phyloP scores from a whole-genome alignment of 2,888 invertebrate genomes.

The Ochropacha duplaris region DNA sequence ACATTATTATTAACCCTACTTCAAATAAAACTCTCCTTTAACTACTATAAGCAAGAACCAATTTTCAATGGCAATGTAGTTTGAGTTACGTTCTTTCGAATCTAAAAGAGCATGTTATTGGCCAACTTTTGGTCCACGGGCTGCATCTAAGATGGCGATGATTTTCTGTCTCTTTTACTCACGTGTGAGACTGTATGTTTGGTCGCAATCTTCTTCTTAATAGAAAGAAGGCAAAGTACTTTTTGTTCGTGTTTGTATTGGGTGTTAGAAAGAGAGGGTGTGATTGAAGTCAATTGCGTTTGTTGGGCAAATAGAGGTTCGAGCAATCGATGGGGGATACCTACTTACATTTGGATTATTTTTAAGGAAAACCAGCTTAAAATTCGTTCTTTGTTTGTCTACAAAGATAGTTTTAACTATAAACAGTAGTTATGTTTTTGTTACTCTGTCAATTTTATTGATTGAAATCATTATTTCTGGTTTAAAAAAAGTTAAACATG shows the following conservation, averaged over 20 bases:
- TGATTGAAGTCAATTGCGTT: slow-evolving; percentile 62
- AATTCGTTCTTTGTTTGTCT: neutral
- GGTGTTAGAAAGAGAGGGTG: slow-evolving; percentile 56
- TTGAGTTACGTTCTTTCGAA: slow-evolving; percentile 50
- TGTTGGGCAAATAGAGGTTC: slow-evolving; percentile 68
- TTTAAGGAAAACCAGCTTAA: neutral
- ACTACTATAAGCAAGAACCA: slow-evolving; percentile 7
- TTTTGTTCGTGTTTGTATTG: slow-evolving; percentile 66
- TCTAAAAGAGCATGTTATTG: slow-evolving; percentile 63
- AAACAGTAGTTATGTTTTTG: too few relatives aligned
- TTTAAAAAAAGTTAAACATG: neutral
- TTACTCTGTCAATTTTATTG: too few relatives aligned
- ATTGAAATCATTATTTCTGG: too few relatives aligned
- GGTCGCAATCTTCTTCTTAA: slow-evolving; percentile 67
- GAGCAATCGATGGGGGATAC: slow-evolving; percentile 54
- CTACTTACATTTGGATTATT: neutral
- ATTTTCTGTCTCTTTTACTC: slow-evolving; percentile 49
- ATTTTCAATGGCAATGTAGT: slow-evolving; percentile 7
- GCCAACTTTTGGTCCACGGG: slow-evolving; percentile 79
- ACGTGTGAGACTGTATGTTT: slow-evolving; percentile 28
- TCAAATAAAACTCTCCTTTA: slow-evolving; percentile 42
- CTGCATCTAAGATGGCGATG: slow-evolving; percentile 81
- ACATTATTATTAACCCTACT: slow-evolving; percentile 69
- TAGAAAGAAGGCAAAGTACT: slow-evolving; percentile 69
- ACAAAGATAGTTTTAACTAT: neutral